Conservation (phyloP, 2,888 invertebrate species). For the Cantharis lateralis region DNA sequence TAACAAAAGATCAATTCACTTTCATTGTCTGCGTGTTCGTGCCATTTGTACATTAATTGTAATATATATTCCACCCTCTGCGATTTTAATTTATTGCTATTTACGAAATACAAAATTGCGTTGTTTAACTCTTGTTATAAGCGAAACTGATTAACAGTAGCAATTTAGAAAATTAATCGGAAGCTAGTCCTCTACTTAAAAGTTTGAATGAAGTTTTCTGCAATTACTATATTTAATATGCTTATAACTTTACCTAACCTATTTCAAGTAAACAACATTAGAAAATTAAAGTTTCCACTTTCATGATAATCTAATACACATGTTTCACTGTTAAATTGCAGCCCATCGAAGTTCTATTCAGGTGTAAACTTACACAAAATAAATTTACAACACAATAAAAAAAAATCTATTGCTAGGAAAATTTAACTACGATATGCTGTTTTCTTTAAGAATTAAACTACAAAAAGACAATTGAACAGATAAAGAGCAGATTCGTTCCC, state of each 20-base stretch:
- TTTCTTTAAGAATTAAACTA: too few relatives aligned
- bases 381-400: neutral
- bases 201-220: neutral
- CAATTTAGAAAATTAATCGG: constrained; percentile 1
- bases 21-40: constrained; percentile 20
- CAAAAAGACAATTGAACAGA: too few relatives aligned
- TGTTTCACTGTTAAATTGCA: neutral
- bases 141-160: neutral
- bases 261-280: neutral
- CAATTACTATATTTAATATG: neutral
- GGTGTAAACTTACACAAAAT: neutral
- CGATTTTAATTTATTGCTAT: constrained; percentile 15
- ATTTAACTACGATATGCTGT: too few relatives aligned
- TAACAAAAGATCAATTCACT: constrained; percentile 27
- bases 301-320: neutral
- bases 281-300: neutral
- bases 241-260: neutral
- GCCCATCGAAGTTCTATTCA: neutral
- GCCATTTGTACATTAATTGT: constrained; percentile 23
- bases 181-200: neutral
- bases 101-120: constrained; percentile 13
- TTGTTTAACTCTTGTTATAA: constrained; percentile 13
- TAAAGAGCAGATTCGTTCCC: too few relatives aligned
- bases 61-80: constrained; percentile 5
- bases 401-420: too few relatives aligned